These are phyloP conservation scores for Scolopax rusticola DNA, from an alignment of 2,797 vertebrate genomes.

Conservation along the genomic window DNA sequence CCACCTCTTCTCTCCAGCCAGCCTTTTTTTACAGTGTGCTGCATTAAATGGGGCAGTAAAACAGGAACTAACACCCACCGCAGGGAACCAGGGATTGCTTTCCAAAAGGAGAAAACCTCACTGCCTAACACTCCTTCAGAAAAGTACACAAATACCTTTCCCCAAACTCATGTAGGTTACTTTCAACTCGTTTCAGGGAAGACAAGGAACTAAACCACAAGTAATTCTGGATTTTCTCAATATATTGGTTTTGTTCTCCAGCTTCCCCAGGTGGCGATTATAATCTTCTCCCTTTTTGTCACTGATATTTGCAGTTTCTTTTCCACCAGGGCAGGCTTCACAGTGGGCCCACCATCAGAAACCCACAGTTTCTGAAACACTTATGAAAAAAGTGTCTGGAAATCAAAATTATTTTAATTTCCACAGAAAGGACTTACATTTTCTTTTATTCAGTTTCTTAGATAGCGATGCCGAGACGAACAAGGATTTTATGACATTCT, in stretches of 20 bases:
- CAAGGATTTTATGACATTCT: neutral
- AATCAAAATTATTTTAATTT: neutral
- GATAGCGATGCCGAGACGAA: neutral
- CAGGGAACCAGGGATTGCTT: neutral
- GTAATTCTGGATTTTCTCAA: neutral
- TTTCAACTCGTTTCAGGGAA: neutral
- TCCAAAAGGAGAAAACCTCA: neutral
- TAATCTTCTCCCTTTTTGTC: neutral
- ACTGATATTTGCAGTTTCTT: neutral
- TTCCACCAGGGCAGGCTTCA: neutral
- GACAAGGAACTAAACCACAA: neutral
- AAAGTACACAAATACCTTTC: neutral
- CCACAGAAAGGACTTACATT: neutral
- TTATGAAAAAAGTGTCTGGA: neutral
- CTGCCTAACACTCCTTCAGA: neutral
- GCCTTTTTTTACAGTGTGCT: neutral
- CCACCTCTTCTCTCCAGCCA: neutral
- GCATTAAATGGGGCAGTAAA: neutral
- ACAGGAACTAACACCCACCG: neutral
- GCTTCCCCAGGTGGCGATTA: neutral
- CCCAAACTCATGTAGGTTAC: neutral
- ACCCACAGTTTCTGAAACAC: neutral
- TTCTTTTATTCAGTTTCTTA: neutral
- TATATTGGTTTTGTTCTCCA: neutral
- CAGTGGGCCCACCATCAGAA: neutral